Conservation (phyloP, 2,888 invertebrate species). For the Branchipolynoe longqiensis region DNA sequence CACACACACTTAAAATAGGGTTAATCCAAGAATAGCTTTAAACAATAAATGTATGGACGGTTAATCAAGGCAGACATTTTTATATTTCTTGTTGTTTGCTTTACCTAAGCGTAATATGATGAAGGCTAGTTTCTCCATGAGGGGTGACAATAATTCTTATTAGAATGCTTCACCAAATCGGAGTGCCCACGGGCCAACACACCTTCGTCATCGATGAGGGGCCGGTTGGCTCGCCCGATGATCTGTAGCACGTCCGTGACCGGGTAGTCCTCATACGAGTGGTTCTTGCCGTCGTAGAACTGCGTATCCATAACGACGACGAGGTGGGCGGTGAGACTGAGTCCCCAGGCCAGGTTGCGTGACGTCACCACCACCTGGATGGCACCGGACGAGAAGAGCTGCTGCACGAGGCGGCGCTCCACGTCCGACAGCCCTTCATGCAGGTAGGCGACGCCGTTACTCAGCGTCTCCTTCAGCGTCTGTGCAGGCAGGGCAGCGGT, state of each 20-base stretch:
- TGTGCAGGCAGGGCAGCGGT: slow-evolving; percentile 73
- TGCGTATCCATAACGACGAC: slow-evolving; percentile 98
- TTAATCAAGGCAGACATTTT: too few relatives aligned
- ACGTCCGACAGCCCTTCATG: slow-evolving; percentile 94
- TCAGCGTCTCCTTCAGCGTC: slow-evolving; percentile 94
- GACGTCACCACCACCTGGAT: slow-evolving; percentile 94
- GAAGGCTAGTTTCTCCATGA: too few relatives aligned
- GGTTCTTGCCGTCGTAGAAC: slow-evolving; percentile 89
- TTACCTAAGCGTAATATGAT: too few relatives aligned
- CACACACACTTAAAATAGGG: too few relatives aligned
- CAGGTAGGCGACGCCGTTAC: slow-evolving; percentile 97
- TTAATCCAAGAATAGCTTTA: too few relatives aligned
- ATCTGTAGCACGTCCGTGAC: slow-evolving; percentile 98
- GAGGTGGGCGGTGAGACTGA: slow-evolving; percentile 93
- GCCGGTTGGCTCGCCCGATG: slow-evolving; percentile 97
- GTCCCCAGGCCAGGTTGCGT: slow-evolving; percentile 94
- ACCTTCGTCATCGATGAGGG: slow-evolving; percentile 94
- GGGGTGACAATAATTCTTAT: too few relatives aligned
- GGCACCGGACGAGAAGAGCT: slow-evolving; percentile 95
- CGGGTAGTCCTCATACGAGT: slow-evolving; percentile 97
- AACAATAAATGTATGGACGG: too few relatives aligned
- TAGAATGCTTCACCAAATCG: too few relatives aligned
- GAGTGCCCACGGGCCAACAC: too few relatives aligned
- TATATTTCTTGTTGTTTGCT: too few relatives aligned
- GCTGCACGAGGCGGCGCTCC: slow-evolving; percentile 95